Conservation (phyloP, 2,113 vertebrate species). For the Chinchilla lanigera region DNA sequence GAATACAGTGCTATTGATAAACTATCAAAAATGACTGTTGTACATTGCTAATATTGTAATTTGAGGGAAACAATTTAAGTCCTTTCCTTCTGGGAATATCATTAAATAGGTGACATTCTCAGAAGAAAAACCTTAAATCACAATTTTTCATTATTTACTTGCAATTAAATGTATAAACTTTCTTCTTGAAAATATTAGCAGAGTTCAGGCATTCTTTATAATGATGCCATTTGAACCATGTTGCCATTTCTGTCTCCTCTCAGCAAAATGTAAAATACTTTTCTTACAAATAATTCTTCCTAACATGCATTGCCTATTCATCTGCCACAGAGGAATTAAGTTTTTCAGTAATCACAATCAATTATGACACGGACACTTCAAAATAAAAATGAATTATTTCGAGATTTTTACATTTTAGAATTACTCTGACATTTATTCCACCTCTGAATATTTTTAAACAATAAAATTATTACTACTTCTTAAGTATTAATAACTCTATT, state of each 20-base stretch:
- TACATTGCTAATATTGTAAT: constrained; percentile 3
- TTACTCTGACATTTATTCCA: background rate
- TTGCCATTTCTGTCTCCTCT: constrained; percentile 10
- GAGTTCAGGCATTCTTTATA: background rate
- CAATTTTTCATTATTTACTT: constrained; percentile 37
- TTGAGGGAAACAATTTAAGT: background rate
- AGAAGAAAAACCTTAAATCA: constrained; percentile 11
- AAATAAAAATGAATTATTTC: constrained; percentile 39
- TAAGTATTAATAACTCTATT: constrained; percentile 78
- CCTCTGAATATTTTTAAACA: constrained; percentile 73
- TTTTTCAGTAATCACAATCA: constrained; percentile 49
- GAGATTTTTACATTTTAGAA: constrained; percentile 3
- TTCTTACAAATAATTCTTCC: constrained; percentile 32
- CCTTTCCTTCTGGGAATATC: background rate
- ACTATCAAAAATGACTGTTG: background rate
- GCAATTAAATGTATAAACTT: background rate
- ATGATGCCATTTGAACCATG: background rate
- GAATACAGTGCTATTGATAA: background rate
- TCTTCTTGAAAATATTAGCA: background rate
- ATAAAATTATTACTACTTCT: constrained; percentile 74
- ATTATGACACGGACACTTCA: background rate
- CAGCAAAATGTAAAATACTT: constrained; percentile 15
- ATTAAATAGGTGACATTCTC: constrained; percentile 21
- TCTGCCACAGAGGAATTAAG: constrained; percentile 12
- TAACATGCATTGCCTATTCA: background rate